Conservation (phyloP, 2,113 vertebrate species). For the Pterocles gutturalis region DNA sequence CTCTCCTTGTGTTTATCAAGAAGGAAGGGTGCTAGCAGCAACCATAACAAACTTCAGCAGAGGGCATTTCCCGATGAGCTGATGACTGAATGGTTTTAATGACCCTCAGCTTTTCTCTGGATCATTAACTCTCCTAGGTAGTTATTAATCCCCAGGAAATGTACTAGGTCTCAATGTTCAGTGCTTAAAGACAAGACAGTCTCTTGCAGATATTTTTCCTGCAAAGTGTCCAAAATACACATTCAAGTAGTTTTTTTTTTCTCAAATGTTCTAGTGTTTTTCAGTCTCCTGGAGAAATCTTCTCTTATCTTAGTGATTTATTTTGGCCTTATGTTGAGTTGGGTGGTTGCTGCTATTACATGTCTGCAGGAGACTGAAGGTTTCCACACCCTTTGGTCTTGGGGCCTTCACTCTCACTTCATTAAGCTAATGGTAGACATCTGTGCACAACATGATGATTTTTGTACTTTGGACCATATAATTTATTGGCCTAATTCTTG, state of each 20-base stretch:
- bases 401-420: not conserved
- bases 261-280: slow-evolving; percentile 66
- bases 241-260: not conserved
- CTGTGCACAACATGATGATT: not conserved
- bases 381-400: slow-evolving; percentile 15
- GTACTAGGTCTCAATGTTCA: not conserved
- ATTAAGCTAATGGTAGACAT: not conserved
- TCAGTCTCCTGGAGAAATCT: slow-evolving; percentile 7
- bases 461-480: not conserved
- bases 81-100: slow-evolving; percentile 35
- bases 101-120: not conserved
- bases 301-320: slow-evolving; percentile 70
- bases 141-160: slow-evolving; percentile 50
- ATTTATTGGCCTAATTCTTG: not conserved
- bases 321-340: not conserved
- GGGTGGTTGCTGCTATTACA: slow-evolving; percentile 14
- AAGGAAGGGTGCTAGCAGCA: not conserved
- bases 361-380: not conserved
- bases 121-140: slow-evolving; percentile 36
- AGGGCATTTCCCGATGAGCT: not conserved
- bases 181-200: slow-evolving; percentile 9
- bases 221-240: slow-evolving; percentile 30
- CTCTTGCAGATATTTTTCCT: slow-evolving; percentile 36
- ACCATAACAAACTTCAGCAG: not conserved
- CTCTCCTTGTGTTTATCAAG: not conserved